These are phyloP conservation scores for Bagarius yarrelli DNA, from an alignment of 2,113 vertebrate species.

Conservation along the genomic window DNA sequence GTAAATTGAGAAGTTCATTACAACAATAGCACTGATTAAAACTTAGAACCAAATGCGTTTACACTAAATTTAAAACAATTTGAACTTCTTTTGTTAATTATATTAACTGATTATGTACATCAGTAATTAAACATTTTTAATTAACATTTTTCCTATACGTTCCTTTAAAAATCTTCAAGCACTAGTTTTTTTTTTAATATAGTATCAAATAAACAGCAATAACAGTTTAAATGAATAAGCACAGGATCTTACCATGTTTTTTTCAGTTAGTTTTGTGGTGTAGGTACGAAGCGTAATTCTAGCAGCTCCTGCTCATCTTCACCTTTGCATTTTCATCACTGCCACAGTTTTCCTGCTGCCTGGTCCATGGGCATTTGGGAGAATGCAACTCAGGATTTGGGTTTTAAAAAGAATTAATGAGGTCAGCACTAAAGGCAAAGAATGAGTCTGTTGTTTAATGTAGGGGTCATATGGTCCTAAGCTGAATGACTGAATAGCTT, in stretches of 20 bases:
- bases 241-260: constrained; percentile 66
- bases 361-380: constrained; percentile 61
- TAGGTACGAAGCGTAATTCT: constrained; percentile 20
- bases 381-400: constrained; percentile 76
- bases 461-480: constrained; percentile 64
- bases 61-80: not conserved
- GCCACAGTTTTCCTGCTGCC: constrained; percentile 50
- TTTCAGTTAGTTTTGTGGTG: constrained; percentile 29
- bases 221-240: not conserved
- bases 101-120: too few species aligned
- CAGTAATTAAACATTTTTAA: too few species aligned
- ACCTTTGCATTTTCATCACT: constrained; percentile 57
- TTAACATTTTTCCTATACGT: too few species aligned
- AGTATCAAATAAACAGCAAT: too few species aligned
- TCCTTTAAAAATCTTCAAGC: too few species aligned
- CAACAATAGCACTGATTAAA: too few species aligned
- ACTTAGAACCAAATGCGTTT: too few species aligned
- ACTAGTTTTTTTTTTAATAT: too few species aligned
- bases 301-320: constrained; percentile 45
- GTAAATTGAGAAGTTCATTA: too few species aligned
- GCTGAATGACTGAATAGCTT: constrained; percentile 65
- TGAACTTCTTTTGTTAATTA: too few species aligned
- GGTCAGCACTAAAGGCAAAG: constrained; percentile 72
- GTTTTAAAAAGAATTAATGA: constrained; percentile 76
- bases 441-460: constrained; percentile 75